These are phyloP conservation scores for Chrysotoxum bicinctum DNA, from an alignment of 2,888 invertebrate species.

Conservation along the genomic window DNA sequence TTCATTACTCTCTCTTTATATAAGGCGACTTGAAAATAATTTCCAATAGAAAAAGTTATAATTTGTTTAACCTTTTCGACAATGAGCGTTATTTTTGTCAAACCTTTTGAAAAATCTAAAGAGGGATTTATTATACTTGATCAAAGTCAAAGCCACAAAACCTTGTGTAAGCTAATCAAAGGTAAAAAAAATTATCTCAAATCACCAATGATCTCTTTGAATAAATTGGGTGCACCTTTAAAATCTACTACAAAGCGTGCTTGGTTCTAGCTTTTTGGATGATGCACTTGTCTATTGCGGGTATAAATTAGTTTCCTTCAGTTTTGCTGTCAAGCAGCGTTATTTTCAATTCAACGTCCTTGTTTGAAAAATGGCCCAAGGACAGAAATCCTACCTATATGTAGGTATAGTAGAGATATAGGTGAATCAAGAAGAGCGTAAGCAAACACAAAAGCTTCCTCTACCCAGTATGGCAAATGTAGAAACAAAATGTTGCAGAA, in stretches of 20 bases:
- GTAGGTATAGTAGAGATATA: neutral
- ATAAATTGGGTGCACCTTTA: constrained; percentile 8
- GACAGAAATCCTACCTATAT: neutral
- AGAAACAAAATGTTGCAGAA: constrained; percentile 49
- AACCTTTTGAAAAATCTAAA: neutral
- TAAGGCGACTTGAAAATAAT: neutral
- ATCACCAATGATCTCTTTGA: neutral
- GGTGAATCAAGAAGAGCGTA: constrained; percentile 5
- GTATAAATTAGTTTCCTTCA: constrained; percentile 53
- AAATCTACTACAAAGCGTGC: neutral
- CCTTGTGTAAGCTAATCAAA: neutral
- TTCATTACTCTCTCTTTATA: neutral
- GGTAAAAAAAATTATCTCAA: neutral
- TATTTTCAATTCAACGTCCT: constrained; percentile 50
- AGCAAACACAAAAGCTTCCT: constrained; percentile 11
- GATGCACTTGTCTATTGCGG: constrained; percentile 44
- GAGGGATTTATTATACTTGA: neutral
- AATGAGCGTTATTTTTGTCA: neutral
- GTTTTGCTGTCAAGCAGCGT: constrained; percentile 33
- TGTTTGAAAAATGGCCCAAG: constrained; percentile 43
- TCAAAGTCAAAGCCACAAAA: neutral
- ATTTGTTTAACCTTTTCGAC: neutral
- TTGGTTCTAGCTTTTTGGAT: neutral
- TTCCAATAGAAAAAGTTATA: neutral
- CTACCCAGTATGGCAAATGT: neutral